phyloP scores from a whole-genome alignment of 23 tunicate genomes.

The Trididemnum miniatum region DNA sequence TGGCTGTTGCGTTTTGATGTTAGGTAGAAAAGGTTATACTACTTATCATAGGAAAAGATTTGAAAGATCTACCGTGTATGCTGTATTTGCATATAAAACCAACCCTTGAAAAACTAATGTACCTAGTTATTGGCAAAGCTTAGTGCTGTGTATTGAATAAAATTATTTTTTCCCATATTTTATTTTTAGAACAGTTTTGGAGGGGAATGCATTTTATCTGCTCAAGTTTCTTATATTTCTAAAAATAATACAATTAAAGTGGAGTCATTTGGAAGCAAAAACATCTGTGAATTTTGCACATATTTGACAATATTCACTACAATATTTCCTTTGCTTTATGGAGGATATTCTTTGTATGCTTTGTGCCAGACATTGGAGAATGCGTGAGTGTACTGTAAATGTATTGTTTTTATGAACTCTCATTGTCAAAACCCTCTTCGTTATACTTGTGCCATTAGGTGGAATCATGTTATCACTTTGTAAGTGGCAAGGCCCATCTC shows the following conservation, averaged over 20 bases:
- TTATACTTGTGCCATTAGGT: too few relatives aligned
- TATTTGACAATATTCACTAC: slow-evolving; percentile 77
- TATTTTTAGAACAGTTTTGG: slow-evolving; percentile 60
- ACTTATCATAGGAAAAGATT: too few relatives aligned
- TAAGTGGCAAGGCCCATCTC: too few relatives aligned
- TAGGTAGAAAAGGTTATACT: too few relatives aligned
- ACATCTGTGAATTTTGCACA: slow-evolving; percentile 79
- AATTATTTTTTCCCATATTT: too few relatives aligned
- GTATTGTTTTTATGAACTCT: neutral
- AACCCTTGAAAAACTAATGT: too few relatives aligned
- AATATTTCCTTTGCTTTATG: slow-evolving; percentile 57
- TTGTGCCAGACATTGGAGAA: slow-evolving; percentile 72
- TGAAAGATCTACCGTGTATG: too few relatives aligned
- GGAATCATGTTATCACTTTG: too few relatives aligned
- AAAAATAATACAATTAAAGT: slow-evolving; percentile 43
- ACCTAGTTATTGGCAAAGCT: too few relatives aligned
- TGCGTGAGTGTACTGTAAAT: slow-evolving; percentile 56
- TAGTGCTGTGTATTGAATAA: too few relatives aligned
- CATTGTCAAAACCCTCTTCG: neutral
- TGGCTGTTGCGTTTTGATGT: too few relatives aligned
- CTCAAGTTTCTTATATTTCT: slow-evolving; percentile 16
- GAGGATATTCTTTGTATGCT: slow-evolving; percentile 78
- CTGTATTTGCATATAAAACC: too few relatives aligned
- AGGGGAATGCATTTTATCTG: slow-evolving; percentile 67
- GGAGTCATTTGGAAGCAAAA: slow-evolving; percentile 40